Base-by-base conservation (phyloP, 2,113 vertebrate species). In the Pangasianodon gigas region DNA sequence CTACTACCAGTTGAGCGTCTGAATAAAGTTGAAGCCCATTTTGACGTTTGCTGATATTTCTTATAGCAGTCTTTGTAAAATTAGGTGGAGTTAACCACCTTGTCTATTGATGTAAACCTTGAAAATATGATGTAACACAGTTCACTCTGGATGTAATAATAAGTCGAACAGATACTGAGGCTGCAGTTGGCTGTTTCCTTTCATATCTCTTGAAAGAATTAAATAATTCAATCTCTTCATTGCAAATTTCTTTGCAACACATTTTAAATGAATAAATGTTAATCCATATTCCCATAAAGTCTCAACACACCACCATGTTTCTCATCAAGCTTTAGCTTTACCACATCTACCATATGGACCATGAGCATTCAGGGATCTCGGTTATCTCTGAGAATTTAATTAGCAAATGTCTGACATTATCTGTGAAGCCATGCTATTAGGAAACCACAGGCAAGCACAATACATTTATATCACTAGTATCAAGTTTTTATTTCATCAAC, bases 311-410 rank as follows among this genome's bases (percentile, higher is more conserved):
- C n/a, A 71, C 46, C 21, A 9, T 44, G 60, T 41, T 29, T 5
- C 32, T 82, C 60, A 37, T 41, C 37, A 54, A 32, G n/a, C 56
- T 67, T 19, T 9, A 67, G 46, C 58, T 82, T 67, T 29, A 24
- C 46, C n/a, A 67, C 77, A 60, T 62, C n/a, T 48, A 62, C 56
- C 75, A 48, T 81, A 65, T 46, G 87, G 9, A 65, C 24, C 32
- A 44, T 56, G 65, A 88, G 80, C 37, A 46, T 69, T 56, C 32
- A 11, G 24, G 6, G 18, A 29, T 82, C n/a, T 44, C 2, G 26
- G 46, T 52, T 44, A 48, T 62, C 86, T 10, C 16, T 32, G 41
- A 62, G 60, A 83, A 81, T 88, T 82, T 41, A 29, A 67, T 88
- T 69, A 69, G 32, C n/a, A 69, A 24, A 52, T 48, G 41, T 81